These are phyloP conservation scores for Zaprionus kolodkinae DNA, from an alignment of 1,140 invertebrate genomes.

Conservation along the genomic window DNA sequence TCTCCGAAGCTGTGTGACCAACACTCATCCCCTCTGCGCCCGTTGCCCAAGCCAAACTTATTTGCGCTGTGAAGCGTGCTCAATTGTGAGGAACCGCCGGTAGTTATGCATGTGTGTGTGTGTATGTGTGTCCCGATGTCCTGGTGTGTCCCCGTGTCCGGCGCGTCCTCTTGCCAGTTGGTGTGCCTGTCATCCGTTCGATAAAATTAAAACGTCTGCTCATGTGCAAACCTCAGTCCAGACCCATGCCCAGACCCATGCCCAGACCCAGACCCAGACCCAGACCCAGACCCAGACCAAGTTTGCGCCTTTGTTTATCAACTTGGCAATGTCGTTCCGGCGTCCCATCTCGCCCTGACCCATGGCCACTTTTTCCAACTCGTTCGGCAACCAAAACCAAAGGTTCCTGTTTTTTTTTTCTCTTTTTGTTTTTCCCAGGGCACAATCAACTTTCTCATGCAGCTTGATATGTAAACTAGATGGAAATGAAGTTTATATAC, in stretches of 20 bases:
- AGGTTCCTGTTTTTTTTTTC: not conserved
- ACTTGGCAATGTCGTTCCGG: constrained; percentile 54
- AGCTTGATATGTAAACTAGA: constrained; percentile 17
- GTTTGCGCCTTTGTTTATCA: constrained; percentile 69
- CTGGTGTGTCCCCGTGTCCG: not conserved
- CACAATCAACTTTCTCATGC: constrained; percentile 25
- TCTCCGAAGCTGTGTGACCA: too few relatives aligned
- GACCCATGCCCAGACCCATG: constrained; percentile 22
- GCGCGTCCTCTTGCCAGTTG: constrained; percentile 36
- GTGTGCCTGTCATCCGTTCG: constrained; percentile 64
- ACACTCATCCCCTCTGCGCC: not conserved
- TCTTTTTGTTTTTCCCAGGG: not conserved
- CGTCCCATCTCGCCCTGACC: not conserved
- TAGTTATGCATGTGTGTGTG: constrained; percentile 17
- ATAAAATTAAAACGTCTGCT: constrained; percentile 80
- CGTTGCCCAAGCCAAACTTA: constrained; percentile 50
- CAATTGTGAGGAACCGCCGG: constrained; percentile 51
- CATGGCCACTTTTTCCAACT: constrained; percentile 38
- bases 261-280: constrained; percentile 14
- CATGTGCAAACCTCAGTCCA: constrained; percentile 63
- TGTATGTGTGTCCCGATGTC: constrained; percentile 18
- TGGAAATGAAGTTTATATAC: constrained; percentile 3
- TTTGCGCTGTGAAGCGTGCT: constrained; percentile 73
- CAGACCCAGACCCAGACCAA: constrained; percentile 30
- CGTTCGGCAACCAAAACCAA: constrained; percentile 20